Base-by-base conservation (phyloP, 2,797 vertebrate genomes). In the Cryptoblepharus egeriae region DNA sequence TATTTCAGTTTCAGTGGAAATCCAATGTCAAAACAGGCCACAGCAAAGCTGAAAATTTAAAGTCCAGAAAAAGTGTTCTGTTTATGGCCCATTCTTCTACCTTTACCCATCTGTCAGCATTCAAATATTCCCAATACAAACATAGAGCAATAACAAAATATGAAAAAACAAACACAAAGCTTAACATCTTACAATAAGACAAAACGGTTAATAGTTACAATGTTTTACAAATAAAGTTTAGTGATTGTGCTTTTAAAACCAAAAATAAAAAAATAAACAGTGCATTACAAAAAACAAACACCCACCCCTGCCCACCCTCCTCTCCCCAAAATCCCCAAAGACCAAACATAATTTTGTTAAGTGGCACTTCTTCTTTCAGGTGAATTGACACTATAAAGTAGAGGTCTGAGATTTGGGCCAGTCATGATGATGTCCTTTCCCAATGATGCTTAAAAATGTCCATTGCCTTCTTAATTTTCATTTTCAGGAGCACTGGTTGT, bases 181-280 rank as follows among this genome's bases (percentile, higher is more conserved):
- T 95, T 96, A 97, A 97, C 97, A 95, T 95, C 96, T 96, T 96
- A 96, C 97, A 96, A 96, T 97, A 97, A 98, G 97, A 98, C 97
- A 97, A 97, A 97, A 97, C 97, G 97, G 96, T 98, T 99, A 98
- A 98, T 98, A 98, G 97, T 98, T 98, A 99, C 96, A 98, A 99
- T 98, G 98, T 97, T 99, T 99, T 98, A 99, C 94, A 99, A 99
- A 99, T 97, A 99, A 99, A 99, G 97, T 99, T 98, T 99, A 99
- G 97, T 99, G 98, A 99, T 99, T 99, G 98, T 99, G 98, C 98
- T 99, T 99, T 99, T 99, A 98, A 99, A 99, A 99, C 97, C 97
- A 99, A 99, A 97, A 97, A 96, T 85, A 91, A 96, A 86, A 87
- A 94, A 95, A 91, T 88, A 92, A 98, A 98, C 98, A 99, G 98